Conservation (phyloP, 1,140 invertebrate genomes). For the Eriosoma lanigerum region DNA sequence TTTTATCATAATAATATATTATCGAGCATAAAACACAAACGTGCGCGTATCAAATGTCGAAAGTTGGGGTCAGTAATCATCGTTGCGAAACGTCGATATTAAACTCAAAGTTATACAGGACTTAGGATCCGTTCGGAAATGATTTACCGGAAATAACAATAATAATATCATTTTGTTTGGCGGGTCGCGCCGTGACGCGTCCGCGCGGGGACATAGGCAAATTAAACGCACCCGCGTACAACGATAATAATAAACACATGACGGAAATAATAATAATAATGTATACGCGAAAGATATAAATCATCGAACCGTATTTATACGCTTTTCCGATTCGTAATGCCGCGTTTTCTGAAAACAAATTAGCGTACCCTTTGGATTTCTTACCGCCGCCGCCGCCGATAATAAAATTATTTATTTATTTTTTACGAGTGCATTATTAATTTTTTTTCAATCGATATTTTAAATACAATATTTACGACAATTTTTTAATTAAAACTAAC, state of each 20-base stretch:
- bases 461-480: too few relatives aligned
- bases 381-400: neutral
- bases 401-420: neutral
- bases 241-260: conserved; percentile 37
- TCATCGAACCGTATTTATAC: neutral
- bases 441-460: neutral
- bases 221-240: conserved; percentile 38
- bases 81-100: conserved; percentile 4
- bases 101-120: neutral
- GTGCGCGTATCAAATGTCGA: neutral
- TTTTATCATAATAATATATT: neutral
- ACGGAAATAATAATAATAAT: conserved; percentile 8
- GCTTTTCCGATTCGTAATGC: conserved; percentile 15
- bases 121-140: neutral
- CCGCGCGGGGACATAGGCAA: conserved; percentile 14
- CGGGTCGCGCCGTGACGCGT: neutral
- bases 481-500: too few relatives aligned
- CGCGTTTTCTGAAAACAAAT: neutral
- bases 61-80: neutral
- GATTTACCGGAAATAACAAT: conserved; percentile 33
- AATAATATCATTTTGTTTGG: neutral
- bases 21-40: neutral
- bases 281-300: conserved; percentile 7
- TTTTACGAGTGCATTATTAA: neutral
- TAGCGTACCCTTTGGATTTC: neutral